Base-by-base conservation (phyloP, 2,113 vertebrate species). In the Alethe diademata region DNA sequence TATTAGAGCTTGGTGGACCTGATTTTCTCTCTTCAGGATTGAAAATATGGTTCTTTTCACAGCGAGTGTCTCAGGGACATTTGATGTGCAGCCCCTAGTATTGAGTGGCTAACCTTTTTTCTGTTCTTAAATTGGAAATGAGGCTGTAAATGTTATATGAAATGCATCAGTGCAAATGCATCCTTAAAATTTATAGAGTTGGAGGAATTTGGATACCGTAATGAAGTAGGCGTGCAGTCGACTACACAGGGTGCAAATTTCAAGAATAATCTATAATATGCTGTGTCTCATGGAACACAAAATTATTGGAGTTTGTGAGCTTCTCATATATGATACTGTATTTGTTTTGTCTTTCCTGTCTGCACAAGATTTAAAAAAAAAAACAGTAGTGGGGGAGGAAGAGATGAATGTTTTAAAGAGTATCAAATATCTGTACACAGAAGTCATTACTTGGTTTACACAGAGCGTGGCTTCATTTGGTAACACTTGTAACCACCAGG, bases 11-110 rank as follows among this genome's bases (percentile, higher is more conserved):
- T 67, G 33, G 8, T 60, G 26, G 23, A 25, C 40, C 33, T 84
- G 60, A 23, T 56, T 12, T 24, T 76, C 12, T 18, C 43, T 83
- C 14, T 38, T 66, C 0, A 0, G 24, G 35, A 33, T 84, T 71
- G 61, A 87, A 56, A 78, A 71, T 8, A 31, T 8, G 12, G 8
- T 56, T 78, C 33, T 69, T 84, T 84, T 64, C 31, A 78, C 53
- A 53, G 33, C 0, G 0, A 31, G 17, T 53, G 12, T 78, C 38
- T 71, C 20, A 12, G 35, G 66, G 38, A 4, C 7, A 8, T 24
- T 66, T 29, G 8, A 4, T 67, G 14, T 78, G 38, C 33, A 70
- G 22, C 19, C 29, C 8, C 8, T 42, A 7, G 3, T 50, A 57
- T 2, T 53, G 35, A 62, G 19, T 73, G 40, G 14, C 20, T 86